Conservation (phyloP, 2,888 invertebrate genomes). For the Lasioglossum vierecki region DNA sequence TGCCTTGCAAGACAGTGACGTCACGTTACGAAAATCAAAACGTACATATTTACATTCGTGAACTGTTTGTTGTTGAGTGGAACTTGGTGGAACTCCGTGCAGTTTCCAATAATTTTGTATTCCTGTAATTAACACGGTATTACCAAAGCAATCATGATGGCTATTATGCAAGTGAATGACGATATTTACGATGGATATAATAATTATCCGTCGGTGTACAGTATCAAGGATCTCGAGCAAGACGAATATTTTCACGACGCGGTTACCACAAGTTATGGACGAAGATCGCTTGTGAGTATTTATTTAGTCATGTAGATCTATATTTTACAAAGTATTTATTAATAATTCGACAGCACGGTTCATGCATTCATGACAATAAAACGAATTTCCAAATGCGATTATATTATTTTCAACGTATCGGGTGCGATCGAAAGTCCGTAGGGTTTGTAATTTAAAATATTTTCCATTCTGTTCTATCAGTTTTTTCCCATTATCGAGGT, state of each 20-base stretch:
- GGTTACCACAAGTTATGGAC: conserved; percentile 89
- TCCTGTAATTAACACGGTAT: background rate
- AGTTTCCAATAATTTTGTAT: background rate
- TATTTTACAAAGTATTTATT: background rate
- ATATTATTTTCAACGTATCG: no score
- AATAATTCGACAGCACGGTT: no score
- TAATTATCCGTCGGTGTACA: conserved; percentile 88
- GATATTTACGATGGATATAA: conserved; percentile 89
- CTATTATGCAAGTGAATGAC: conserved; percentile 84
- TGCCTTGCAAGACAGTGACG: conserved; percentile 2
- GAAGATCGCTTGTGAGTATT: conserved; percentile 87
- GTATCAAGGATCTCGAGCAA: conserved; percentile 88
- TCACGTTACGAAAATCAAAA: background rate
- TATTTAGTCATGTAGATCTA: background rate
- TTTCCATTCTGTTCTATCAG: no score
- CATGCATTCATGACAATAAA: no score
- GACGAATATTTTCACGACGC: conserved; percentile 92
- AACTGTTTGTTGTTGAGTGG: conserved; percentile 4
- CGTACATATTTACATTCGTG: background rate
- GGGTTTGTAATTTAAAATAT: no score
- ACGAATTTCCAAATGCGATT: no score
- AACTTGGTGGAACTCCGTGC: conserved; percentile 26
- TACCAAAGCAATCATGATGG: conserved; percentile 32
- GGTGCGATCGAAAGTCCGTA: no score
- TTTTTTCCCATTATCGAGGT: no score